Conservation (phyloP, 2,797 vertebrate genomes). For the Natrix natrix region DNA sequence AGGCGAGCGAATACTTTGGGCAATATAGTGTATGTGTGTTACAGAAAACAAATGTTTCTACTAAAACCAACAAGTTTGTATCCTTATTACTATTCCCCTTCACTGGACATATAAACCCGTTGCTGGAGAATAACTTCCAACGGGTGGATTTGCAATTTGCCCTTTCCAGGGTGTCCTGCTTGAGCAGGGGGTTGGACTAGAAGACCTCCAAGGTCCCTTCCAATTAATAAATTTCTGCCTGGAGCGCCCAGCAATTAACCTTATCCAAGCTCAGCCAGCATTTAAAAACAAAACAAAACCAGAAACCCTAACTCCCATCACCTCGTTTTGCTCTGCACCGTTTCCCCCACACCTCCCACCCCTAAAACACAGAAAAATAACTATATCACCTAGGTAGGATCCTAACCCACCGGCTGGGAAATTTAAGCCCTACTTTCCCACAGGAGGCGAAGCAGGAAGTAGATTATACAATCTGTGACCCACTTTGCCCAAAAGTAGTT, state of each 20-base stretch:
- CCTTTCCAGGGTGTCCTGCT: too few relatives aligned
- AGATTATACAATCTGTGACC: neutral
- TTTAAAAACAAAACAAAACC: too few relatives aligned
- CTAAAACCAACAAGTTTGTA: too few relatives aligned
- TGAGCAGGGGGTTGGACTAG: too few relatives aligned
- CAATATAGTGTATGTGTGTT: too few relatives aligned
- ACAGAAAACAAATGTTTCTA: too few relatives aligned
- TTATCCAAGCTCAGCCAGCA: neutral
- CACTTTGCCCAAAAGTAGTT: neutral
- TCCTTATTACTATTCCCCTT: too few relatives aligned
- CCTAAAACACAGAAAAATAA: neutral
- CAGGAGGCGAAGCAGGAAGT: neutral
- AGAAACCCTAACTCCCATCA: neutral
- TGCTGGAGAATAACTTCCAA: too few relatives aligned
- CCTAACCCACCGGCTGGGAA: neutral
- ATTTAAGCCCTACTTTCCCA: slow-evolving; percentile 17
- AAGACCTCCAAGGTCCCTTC: too few relatives aligned
- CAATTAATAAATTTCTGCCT: neutral
- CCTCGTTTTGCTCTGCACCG: neutral
- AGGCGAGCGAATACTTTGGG: too few relatives aligned
- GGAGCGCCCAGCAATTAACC: neutral
- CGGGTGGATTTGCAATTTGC: too few relatives aligned
- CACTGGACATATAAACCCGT: too few relatives aligned
- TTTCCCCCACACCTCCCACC: neutral
- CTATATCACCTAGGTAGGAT: neutral